Evolutionary conservation across 2,113 vertebrate species (phyloP).

Genomic region (Crocuta crocuta): DNA sequence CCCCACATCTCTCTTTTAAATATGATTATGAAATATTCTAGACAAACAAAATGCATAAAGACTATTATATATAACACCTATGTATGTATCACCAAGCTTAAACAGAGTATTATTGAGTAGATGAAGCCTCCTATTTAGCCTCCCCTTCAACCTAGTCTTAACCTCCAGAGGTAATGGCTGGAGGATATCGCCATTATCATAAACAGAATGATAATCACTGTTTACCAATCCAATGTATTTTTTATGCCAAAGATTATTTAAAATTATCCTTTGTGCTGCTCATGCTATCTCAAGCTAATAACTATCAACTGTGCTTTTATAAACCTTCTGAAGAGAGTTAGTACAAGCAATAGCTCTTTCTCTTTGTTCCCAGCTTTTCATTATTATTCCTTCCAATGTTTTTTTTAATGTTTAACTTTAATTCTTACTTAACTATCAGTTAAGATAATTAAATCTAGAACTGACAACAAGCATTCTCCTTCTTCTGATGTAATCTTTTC

Average conservation of each 20-base stretch:
- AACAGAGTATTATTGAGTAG: background rate
- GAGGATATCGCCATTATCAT: background rate
- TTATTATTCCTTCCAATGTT: background rate
- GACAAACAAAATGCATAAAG: background rate
- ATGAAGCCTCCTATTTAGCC: background rate
- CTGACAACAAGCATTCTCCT: background rate
- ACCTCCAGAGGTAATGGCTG: background rate
- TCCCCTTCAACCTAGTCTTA: background rate
- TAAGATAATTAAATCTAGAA: constrained; percentile 16
- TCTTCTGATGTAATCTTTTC: background rate
- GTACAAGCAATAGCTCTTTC: background rate
- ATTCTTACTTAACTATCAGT: constrained; percentile 20
- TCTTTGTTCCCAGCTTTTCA: constrained; percentile 24
- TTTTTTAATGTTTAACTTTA: constrained; percentile 36
- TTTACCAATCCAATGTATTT: constrained; percentile 31
- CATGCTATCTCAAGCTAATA: background rate
- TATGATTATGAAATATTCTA: background rate
- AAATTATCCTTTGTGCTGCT: background rate
- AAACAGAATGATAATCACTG: background rate
- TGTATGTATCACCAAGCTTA: background rate
- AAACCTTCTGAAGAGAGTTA: constrained; percentile 11
- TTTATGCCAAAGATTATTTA: constrained; percentile 23
- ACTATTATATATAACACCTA: background rate
- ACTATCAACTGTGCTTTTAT: background rate
- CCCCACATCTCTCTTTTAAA: background rate